Evolutionary conservation across 2,888 invertebrate species (phyloP).

Genomic region (Linnaemya vulpina): DNA sequence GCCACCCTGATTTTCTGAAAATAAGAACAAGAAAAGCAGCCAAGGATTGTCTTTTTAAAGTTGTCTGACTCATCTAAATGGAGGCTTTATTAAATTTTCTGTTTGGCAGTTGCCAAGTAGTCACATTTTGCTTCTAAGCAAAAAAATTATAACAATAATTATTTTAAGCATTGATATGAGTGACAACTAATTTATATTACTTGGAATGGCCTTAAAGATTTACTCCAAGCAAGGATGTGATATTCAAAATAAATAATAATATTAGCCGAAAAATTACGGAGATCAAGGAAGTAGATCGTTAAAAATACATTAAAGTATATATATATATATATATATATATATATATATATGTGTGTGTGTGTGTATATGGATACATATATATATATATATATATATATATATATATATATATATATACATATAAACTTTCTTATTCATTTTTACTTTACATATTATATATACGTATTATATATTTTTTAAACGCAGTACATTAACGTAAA

Average conservation of each 20-base stretch:
- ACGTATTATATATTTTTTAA: too few species aligned
- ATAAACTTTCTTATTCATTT: too few species aligned
- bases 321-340: too few species aligned
- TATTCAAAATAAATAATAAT: neutral
- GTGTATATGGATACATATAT: too few species aligned
- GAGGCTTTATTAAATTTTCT: constrained; percentile 2
- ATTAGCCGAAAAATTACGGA: too few species aligned
- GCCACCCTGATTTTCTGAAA: constrained; percentile 59
- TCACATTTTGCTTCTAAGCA: neutral
- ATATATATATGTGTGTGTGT: too few species aligned
- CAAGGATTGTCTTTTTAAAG: constrained; percentile 70
- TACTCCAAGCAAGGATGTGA: neutral
- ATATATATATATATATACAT: too few species aligned
- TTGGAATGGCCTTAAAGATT: neutral
- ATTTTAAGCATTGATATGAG: neutral
- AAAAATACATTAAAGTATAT: too few species aligned
- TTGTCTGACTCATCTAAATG: constrained; percentile 57
- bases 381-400: too few species aligned
- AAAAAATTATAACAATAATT: neutral
- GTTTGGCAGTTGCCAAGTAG: neutral
- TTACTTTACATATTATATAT: too few species aligned
- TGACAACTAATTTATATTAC: neutral
- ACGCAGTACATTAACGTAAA: too few species aligned
- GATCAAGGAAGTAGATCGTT: too few species aligned
- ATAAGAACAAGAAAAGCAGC: constrained; percentile 46